These are phyloP conservation scores for Cettia cetti DNA, from an alignment of 2,113 vertebrate genomes.

Conservation along the genomic window DNA sequence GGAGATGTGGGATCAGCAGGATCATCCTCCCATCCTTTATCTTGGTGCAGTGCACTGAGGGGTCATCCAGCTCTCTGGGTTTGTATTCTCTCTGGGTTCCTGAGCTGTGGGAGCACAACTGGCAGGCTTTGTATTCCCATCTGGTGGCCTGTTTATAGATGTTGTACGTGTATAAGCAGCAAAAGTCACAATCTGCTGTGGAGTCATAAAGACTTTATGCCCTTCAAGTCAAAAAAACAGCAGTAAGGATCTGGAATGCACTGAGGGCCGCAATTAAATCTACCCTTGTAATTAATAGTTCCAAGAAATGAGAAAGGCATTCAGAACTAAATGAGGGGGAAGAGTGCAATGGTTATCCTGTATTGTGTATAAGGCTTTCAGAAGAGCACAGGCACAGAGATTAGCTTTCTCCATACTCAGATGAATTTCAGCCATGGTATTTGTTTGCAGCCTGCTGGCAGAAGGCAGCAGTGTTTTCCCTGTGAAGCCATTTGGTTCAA, in stretches of 20 bases:
- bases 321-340: neutral
- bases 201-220: neutral
- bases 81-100: neutral
- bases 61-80: neutral
- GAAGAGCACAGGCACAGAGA: neutral
- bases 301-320: neutral
- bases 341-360: neutral
- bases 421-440: neutral
- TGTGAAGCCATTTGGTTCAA: neutral
- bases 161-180: neutral
- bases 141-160: neutral
- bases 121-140: neutral
- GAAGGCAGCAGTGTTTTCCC: neutral
- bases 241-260: neutral
- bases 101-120: neutral
- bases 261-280: neutral
- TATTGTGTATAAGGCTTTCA: neutral
- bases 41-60: neutral
- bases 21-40: neutral
- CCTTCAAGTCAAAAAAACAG: neutral
- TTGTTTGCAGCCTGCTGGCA: slow-evolving; percentile 11
- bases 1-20: neutral
- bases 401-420: neutral
- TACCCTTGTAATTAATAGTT: neutral
- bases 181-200: neutral